Percentiles rank a stretch among this genome's conserved stretches.
phyloP scores from a whole-genome alignment of 2,797 vertebrate species.

The Manis pentadactyla region DNA sequence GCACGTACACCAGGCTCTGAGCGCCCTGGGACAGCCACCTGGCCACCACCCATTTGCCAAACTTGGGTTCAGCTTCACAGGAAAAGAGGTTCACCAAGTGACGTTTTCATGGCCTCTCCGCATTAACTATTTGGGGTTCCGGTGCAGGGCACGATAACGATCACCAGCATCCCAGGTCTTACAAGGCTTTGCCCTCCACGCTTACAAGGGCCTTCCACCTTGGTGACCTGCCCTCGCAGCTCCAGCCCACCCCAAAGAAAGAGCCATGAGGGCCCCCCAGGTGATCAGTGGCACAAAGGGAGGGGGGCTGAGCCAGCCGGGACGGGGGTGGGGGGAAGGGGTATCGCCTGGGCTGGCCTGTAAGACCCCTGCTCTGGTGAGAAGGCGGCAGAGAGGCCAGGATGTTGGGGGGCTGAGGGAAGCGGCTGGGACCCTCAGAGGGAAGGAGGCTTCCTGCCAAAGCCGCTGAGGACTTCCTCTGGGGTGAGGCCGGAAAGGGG shows the following conservation, averaged over 20 bases:
- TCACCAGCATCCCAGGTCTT: no score
- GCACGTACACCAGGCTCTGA: background rate
- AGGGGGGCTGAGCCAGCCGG: background rate
- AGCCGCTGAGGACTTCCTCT: slow-evolving; percentile 50
- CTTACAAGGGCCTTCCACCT: no score
- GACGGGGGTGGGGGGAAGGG: background rate
- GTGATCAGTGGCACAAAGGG: background rate
- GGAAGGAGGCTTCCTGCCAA: slow-evolving; percentile 44
- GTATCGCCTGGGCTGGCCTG: background rate
- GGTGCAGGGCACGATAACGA: background rate
- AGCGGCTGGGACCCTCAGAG: background rate
- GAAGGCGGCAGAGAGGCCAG: background rate
- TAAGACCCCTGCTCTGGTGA: background rate
- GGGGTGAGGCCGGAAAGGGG: slow-evolving; percentile 44
- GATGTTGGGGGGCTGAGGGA: background rate
- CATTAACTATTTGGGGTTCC: background rate
- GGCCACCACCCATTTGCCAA: background rate
- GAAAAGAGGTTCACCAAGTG: background rate
- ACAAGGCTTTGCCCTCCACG: no score
- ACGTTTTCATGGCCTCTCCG: background rate
- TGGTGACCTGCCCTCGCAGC: background rate
- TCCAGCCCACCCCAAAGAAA: background rate
- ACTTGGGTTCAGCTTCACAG: background rate
- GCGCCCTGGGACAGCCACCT: background rate
- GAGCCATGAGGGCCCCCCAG: background rate